Base-by-base conservation (phyloP, 2,113 vertebrate species). In the Chitala chitala region DNA sequence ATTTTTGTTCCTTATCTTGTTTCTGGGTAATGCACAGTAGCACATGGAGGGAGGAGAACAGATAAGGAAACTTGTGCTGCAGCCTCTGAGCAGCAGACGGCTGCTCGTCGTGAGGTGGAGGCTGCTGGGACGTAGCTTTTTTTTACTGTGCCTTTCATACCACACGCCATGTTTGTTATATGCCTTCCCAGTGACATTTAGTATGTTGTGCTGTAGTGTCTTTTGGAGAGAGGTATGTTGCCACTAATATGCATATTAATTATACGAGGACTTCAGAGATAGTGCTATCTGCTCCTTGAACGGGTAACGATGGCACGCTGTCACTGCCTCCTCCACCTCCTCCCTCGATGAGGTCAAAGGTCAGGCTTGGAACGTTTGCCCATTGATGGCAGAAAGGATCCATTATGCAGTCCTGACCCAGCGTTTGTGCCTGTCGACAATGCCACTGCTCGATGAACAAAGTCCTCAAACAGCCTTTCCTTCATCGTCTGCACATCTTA, bases 151-250 rank as follows among this genome's bases (percentile, higher is more conserved):
- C n/a, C n/a, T n/a, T n/a, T n/a, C n/a, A n/a, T n/a, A n/a, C n/a
- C n/a, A n/a, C n/a, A n/a, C n/a, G n/a, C n/a, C n/a, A n/a, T n/a
- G n/a, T n/a, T n/a, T n/a, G n/a, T n/a, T n/a, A n/a, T n/a, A n/a
- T n/a, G n/a, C n/a, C n/a, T n/a, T n/a, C n/a, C n/a, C n/a, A n/a
- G 2, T 66, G 59, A 59, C 46, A 26, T 54, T 72, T 55, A 5
- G 26, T 26, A n/a, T 48, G 44, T 10, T 54, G 71, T 75, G 61
- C 13, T 64, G 69, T 75, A 48, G 24, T 50, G 33, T 68, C 1
- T 10, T 61, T 48, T 5, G 5, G 48, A 8, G 2, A 51, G 20
- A 51, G 20, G 48, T 51, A 20, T 51, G 48, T 51, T n/a, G n/a
- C n/a, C n/a, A n/a, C n/a, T n/a, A n/a, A n/a, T n/a, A n/a, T n/a